Evolutionary conservation across 2,888 invertebrate species (phyloP), one percentile per base, ranked within the genome.

Genomic region (Napeogenes inachia): DNA sequence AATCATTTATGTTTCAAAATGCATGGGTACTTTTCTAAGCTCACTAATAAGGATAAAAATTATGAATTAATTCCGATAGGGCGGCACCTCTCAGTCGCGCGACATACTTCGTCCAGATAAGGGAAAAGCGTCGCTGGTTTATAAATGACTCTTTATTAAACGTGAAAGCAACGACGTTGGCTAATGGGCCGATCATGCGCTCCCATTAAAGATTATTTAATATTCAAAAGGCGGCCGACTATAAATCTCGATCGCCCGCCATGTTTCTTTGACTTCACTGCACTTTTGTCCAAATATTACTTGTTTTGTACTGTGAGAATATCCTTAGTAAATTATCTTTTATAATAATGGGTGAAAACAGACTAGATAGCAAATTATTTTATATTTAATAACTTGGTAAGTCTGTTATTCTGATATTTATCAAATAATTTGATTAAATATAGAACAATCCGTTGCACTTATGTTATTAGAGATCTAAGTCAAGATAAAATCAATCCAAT

Each of bases 61-160:
- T 89, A 89, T 89, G 89, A 89, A 89, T 89, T 87, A 88, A 85
- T 84, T 81, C 81, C 73, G 88, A 88, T 87, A 88, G 83, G 85
- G 88, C 88, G 89, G 89, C 87, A 88, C 87, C 85, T 86, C 86
- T 83, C 82, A 86, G 87, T 80, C 85, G 87, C 84, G 79, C 82
- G 82, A 89, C 89, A 87, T 89, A 89, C 89, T 84, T 82, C 79
- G 81, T 71, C 77, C 85, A 84, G 89, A 90, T 90, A 89, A 90
- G 90, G 85, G 87, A 86, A 85, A 89, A 86, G 87, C 89, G 82
- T 84, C 83, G 82, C 85, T 78, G 83, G 84, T 86, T 89, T 90
- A 90, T 90, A 90, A 90, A 90, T 90, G 87, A 88, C 87, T 89
- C 88, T 89, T 90, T 90, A 90, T 90, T 90, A 90, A 89, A 90